A percentile compares a stretch with the other conserved stretches of the same genome.
These are phyloP conservation scores for Zapus hudsonius DNA, from an alignment of 2,113 vertebrate species.

Conservation along the genomic window DNA sequence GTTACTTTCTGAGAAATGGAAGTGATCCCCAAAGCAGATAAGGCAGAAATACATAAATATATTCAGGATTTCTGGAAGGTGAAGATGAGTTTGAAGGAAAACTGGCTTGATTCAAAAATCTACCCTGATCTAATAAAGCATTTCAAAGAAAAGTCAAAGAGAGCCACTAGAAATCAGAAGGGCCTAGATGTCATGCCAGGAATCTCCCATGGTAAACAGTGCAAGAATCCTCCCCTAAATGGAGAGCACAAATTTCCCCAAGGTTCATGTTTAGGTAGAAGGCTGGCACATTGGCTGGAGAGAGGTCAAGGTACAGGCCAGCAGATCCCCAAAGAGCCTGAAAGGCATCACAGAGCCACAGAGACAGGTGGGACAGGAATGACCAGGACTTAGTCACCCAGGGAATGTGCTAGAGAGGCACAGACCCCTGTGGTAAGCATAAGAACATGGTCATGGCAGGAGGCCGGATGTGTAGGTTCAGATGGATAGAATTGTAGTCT, in stretches of 20 bases:
- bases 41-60: slow-evolving; percentile 91
- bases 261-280: slow-evolving; percentile 91
- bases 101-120: slow-evolving; percentile 90
- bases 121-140: slow-evolving; percentile 92
- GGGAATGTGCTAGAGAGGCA: slow-evolving; percentile 92
- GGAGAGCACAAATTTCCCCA: slow-evolving; percentile 94
- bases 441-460: slow-evolving; percentile 87
- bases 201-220: slow-evolving; percentile 78
- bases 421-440: slow-evolving; percentile 85
- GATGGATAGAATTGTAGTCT: slow-evolving; percentile 81
- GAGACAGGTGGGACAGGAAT: slow-evolving; percentile 91
- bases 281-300: slow-evolving; percentile 93
- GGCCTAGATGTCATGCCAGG: slow-evolving; percentile 89
- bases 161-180: slow-evolving; percentile 88
- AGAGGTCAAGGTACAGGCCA: slow-evolving; percentile 92
- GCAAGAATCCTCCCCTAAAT: slow-evolving; percentile 93
- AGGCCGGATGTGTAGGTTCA: slow-evolving; percentile 84
- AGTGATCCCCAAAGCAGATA: slow-evolving; percentile 91
- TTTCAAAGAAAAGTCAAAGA: slow-evolving; percentile 91
- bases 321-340: slow-evolving; percentile 90
- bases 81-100: slow-evolving; percentile 90
- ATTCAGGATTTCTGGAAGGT: slow-evolving; percentile 92
- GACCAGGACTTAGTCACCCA: slow-evolving; percentile 90
- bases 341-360: slow-evolving; percentile 94
- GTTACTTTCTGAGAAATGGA: slow-evolving; percentile 93